Evolutionary conservation across 2,888 invertebrate species (phyloP).

Genomic region (Globia sparganii): DNA sequence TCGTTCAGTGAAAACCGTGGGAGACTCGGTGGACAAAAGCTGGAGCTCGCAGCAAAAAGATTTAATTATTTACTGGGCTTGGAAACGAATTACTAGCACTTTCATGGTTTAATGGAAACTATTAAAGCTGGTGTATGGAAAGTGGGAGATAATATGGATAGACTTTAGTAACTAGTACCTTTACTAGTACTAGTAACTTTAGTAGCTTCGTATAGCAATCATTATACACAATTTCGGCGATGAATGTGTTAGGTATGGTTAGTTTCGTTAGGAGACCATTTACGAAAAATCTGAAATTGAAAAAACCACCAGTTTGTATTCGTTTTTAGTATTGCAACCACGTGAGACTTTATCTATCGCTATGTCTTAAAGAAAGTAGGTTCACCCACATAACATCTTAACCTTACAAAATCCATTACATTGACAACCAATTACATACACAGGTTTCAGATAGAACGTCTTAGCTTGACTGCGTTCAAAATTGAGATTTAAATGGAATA

Average conservation of each 20-base stretch:
- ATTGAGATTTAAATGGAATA: neutral
- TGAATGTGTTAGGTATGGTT: neutral
- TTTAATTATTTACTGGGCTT: constrained; percentile 44
- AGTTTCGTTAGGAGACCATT: neutral
- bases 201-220: too few species aligned
- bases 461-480: neutral
- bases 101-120: constrained; percentile 31
- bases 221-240: neutral
- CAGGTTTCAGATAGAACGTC: neutral
- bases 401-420: neutral
- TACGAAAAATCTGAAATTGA: neutral
- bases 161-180: neutral
- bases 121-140: constrained; percentile 11
- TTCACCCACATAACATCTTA: neutral
- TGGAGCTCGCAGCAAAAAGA: constrained; percentile 43
- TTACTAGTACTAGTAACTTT: too few species aligned
- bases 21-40: constrained; percentile 54
- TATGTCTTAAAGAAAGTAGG: neutral
- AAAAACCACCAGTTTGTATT: neutral
- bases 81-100: constrained; percentile 40
- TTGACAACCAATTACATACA: neutral
- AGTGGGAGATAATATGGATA: neutral
- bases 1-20: constrained; percentile 64
- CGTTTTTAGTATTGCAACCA: neutral
- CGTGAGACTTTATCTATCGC: neutral